A percentile compares a stretch with the other conserved stretches of the same genome.
These are phyloP conservation scores for Neopelma chrysocephalum DNA, from an alignment of 2,797 vertebrate genomes.

Conservation along the genomic window DNA sequence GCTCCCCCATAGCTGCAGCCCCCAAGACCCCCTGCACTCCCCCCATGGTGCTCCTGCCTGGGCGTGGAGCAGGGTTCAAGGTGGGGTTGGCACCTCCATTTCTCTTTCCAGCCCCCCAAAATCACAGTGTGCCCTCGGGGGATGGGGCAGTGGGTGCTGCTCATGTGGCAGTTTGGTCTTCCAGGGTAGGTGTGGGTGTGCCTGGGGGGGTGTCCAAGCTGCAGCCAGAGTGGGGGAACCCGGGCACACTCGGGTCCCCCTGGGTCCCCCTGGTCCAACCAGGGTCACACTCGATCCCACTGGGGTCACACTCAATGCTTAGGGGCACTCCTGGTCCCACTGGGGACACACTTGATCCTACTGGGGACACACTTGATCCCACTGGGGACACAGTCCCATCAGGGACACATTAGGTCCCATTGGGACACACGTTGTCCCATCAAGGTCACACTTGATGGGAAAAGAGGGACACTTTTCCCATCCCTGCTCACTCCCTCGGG, in stretches of 20 bases:
- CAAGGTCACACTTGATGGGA: not conserved
- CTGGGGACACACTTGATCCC: accelerated
- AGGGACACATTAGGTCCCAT: not conserved
- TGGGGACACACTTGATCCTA: not conserved
- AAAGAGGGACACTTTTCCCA: not conserved
- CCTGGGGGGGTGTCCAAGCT: accelerated
- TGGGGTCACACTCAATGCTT: not conserved
- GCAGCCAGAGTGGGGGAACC: not conserved
- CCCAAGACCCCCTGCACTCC: not conserved
- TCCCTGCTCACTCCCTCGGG: not conserved
- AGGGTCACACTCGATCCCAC: not conserved
- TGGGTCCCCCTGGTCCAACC: accelerated
- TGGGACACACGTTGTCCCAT: accelerated
- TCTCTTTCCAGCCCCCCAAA: not conserved
- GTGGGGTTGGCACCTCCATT: accelerated
- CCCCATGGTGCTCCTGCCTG: accelerated
- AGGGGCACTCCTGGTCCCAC: not conserved
- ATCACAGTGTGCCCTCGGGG: not conserved
- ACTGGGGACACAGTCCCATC: accelerated
- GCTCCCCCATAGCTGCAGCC: not conserved
- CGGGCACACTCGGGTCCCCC: too few species aligned
- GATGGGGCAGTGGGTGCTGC: not conserved
- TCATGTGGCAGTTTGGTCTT: not conserved
- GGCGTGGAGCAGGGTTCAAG: not conserved
- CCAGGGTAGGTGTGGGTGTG: not conserved